Conservation (phyloP, 2,888 invertebrate species). For the Lepetodrilus schrolli region DNA sequence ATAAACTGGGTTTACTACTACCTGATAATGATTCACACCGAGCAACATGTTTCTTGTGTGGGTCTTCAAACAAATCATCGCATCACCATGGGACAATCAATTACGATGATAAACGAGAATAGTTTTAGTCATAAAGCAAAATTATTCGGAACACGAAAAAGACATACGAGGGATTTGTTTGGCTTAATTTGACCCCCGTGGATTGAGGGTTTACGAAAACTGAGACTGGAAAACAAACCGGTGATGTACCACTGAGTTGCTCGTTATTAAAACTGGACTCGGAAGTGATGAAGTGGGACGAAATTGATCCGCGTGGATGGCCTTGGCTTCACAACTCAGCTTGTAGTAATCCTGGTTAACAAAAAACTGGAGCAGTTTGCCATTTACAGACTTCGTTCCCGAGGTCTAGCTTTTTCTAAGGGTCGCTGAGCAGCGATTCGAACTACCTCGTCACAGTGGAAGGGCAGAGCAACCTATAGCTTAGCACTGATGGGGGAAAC, state of each 20-base stretch:
- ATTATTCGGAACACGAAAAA: slow-evolving; percentile 23
- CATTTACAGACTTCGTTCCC: slow-evolving; percentile 7
- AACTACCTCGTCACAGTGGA: not conserved
- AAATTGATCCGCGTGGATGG: slow-evolving; percentile 17
- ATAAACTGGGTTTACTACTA: not conserved
- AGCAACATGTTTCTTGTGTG: slow-evolving; percentile 12
- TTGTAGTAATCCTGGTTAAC: slow-evolving; percentile 11
- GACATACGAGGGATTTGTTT: not conserved
- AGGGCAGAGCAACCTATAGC: not conserved
- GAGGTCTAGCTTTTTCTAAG: slow-evolving; percentile 11
- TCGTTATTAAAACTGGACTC: slow-evolving; percentile 26
- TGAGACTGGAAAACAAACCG: slow-evolving; percentile 20
- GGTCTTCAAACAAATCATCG: slow-evolving; percentile 14
- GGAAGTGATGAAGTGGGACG: slow-evolving; percentile 19
- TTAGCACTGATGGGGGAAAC: not conserved
- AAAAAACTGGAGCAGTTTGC: slow-evolving; percentile 22
- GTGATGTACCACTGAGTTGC: slow-evolving; percentile 2
- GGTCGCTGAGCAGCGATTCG: not conserved
- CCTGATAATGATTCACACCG: not conserved
- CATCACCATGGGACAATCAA: slow-evolving; percentile 21
- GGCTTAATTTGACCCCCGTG: slow-evolving; percentile 21
- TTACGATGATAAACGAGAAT: slow-evolving; percentile 13
- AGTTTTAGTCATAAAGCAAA: slow-evolving; percentile 17
- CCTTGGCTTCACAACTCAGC: slow-evolving; percentile 2
- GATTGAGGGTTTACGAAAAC: not conserved